These are phyloP conservation scores for Chaetops frenatus DNA, from an alignment of 2,113 vertebrate species.

Conservation along the genomic window DNA sequence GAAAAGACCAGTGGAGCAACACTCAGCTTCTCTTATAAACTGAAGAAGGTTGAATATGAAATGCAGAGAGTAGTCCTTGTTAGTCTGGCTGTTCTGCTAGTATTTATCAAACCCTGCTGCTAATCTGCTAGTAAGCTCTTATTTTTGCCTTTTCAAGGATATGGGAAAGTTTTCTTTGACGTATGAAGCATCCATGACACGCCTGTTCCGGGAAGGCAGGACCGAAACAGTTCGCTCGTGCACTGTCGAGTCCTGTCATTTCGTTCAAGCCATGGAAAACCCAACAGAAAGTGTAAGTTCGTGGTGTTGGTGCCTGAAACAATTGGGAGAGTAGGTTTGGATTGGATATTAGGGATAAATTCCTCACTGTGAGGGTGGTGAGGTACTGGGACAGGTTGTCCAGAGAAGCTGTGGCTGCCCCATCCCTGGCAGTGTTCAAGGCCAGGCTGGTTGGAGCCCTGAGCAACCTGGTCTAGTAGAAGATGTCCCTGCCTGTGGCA, in stretches of 20 bases:
- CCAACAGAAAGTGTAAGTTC: conserved; percentile 75
- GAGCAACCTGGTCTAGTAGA: not conserved
- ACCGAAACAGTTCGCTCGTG: conserved; percentile 97
- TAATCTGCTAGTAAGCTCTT: not conserved
- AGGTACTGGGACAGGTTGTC: not conserved
- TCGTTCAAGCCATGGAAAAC: conserved; percentile 85
- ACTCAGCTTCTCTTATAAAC: not conserved
- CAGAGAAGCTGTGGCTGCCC: not conserved
- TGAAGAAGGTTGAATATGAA: not conserved
- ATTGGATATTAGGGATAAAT: not conserved
- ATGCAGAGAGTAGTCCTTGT: not conserved
- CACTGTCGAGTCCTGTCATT: conserved; percentile 80
- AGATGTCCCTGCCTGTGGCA: not conserved
- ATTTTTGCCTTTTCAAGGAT: conserved; percentile 72
- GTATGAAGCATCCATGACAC: conserved; percentile 97
- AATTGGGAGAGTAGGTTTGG: not conserved
- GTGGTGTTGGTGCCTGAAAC: not conserved
- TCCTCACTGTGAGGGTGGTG: not conserved
- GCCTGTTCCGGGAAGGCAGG: conserved; percentile 93
- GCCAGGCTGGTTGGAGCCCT: not conserved
- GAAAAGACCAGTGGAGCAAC: not conserved
- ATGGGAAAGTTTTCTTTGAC: conserved; percentile 95
- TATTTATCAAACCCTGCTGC: not conserved
- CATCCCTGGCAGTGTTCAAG: not conserved
- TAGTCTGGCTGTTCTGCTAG: not conserved